Evolutionary conservation across 30 jellyfish, hydroid and myxozoan species (phyloP).

Genomic region (Hydractinia symbiolongicarpus): DNA sequence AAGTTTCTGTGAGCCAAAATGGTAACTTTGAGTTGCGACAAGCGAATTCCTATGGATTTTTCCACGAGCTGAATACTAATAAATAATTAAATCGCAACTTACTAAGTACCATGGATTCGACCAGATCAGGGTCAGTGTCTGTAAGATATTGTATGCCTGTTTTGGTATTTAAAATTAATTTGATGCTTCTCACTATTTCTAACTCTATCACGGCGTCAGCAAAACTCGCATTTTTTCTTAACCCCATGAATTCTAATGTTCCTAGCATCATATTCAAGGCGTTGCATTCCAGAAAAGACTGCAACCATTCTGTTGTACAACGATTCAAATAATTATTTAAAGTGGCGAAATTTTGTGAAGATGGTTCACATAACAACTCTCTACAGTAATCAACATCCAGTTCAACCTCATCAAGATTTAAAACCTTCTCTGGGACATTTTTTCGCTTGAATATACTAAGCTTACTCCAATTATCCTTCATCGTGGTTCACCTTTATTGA

Average conservation of each 20-base stretch:
- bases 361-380: constrained; percentile 37
- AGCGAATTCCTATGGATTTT: no score
- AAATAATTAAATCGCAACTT: neutral
- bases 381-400: constrained; percentile 24
- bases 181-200: constrained; percentile 62
- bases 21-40: no score
- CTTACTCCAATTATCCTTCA: neutral
- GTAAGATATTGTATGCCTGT: constrained; percentile 77
- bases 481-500: neutral
- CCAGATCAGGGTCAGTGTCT: constrained; percentile 43
- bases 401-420: neutral
- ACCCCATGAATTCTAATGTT: constrained; percentile 61
- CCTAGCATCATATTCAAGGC: constrained; percentile 68
- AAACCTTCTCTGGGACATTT: neutral
- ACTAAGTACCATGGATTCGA: constrained; percentile 60
- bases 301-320: constrained; percentile 61
- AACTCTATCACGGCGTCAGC: constrained; percentile 76
- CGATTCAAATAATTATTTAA: constrained; percentile 49
- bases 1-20: no score
- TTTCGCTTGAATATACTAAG: neutral
- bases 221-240: constrained; percentile 41
- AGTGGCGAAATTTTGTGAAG: constrained; percentile 54
- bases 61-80: no score
- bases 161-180: constrained; percentile 58
- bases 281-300: constrained; percentile 56